phyloP scores from a whole-genome alignment of 2,797 vertebrate species.

The Notamacropus eugenii region DNA sequence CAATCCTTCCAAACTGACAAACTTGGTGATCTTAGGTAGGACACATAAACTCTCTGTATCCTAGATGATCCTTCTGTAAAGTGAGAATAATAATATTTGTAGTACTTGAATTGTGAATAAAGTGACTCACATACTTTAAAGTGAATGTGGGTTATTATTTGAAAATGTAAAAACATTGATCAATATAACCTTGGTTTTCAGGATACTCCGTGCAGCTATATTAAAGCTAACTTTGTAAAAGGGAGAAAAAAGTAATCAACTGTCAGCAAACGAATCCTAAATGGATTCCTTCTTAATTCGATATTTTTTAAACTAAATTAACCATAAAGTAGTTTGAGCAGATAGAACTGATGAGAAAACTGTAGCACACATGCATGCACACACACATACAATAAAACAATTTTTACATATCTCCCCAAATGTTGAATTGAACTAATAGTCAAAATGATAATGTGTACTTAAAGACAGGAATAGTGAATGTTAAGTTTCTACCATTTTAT shows the following conservation, averaged over 20 bases:
- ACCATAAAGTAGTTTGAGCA: not conserved
- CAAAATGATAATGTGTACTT: not conserved
- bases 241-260: not conserved
- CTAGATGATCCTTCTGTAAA: not conserved
- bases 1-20: not conserved
- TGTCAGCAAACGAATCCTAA: not conserved
- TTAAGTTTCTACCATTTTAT: not conserved
- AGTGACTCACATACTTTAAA: not conserved
- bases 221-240: not conserved
- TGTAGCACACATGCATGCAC: not conserved
- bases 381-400: not conserved
- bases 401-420: not conserved
- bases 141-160: not conserved
- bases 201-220: not conserved
- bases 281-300: not conserved
- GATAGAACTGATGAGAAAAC: not conserved
- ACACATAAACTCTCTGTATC: not conserved
- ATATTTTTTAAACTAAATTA: not conserved
- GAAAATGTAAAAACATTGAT: not conserved
- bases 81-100: not conserved
- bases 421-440: not conserved
- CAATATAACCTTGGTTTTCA: not conserved
- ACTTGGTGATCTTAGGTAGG: not conserved
- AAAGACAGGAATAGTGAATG: not conserved
- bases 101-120: not conserved